Base-by-base conservation (phyloP, 2,797 vertebrate genomes). In the Sparidentex hasta region DNA sequence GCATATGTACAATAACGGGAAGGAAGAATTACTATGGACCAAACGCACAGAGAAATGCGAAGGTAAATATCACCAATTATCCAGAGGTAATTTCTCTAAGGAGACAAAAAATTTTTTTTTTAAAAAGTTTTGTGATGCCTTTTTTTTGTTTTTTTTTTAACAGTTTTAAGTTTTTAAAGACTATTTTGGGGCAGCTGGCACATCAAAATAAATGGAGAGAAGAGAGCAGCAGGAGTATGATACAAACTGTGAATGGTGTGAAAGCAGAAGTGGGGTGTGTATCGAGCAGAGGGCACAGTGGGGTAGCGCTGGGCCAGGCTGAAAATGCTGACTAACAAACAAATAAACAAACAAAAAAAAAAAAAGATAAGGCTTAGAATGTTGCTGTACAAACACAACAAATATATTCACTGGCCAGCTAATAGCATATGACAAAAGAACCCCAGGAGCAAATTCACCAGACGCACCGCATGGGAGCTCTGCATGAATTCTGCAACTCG, bases 261-360 rank as follows among this genome's bases (percentile, higher is more conserved):
- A 51, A 38, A 41, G 64, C 11, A 62, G 68, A 73, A 62, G 77
- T 51, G 47, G 43, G 65, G 61, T 13, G 67, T 43, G 51, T 25
- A 21, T 68, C 52, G 68, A 63, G 67, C 47, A 43, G 71, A 65
- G 72, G 68, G 68, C 50, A 71, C 81, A 79, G 81, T 38, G 2
- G 69, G 71, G 21, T 33, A 18, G 25, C 33, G 62, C 62, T 27
- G 68, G 59, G 55, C 64, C 48, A n/a, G n/a, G 43, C 14, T 50
- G 33, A 55, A 65, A 68, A 13, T n/a, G 27, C 54, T 65, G 59
- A 70, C 50, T 25, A 38, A 46, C 58, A 21, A 29, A 51, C 46
- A 41, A 51, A 14, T 18, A 7, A 50, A 29, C 11, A 23, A 7
- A 50, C 4, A n/a, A n/a, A 50, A 29, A 14, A 23, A 7, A 50